These are phyloP conservation scores for Solen grandis DNA, from an alignment of 1,140 invertebrate genomes.

Conservation along the genomic window DNA sequence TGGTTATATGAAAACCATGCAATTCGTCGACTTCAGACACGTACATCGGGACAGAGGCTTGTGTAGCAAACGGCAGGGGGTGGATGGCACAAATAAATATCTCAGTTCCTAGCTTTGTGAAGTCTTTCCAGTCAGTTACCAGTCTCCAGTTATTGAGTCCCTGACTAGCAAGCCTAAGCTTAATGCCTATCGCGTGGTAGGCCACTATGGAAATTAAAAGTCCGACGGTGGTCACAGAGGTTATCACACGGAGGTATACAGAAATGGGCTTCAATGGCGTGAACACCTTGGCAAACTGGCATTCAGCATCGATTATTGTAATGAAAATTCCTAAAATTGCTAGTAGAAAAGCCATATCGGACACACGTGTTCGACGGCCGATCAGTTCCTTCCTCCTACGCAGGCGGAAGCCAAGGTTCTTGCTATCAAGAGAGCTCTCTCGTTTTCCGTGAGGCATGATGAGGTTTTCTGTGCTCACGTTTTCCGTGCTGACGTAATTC, in stretches of 20 bases:
- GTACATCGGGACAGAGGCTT: slow-evolving; percentile 61
- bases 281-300: slow-evolving; percentile 60
- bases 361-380: slow-evolving; percentile 64
- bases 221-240: slow-evolving; percentile 65
- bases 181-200: slow-evolving; percentile 69
- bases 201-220: slow-evolving; percentile 65
- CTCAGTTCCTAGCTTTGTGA: slow-evolving; percentile 65
- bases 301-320: slow-evolving; percentile 71
- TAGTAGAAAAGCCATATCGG: slow-evolving; percentile 68
- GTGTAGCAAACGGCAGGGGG: slow-evolving; percentile 67
- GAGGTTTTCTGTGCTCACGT: slow-evolving; percentile 52
- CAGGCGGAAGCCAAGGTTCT: slow-evolving; percentile 69
- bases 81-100: slow-evolving; percentile 68
- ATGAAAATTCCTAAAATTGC: slow-evolving; percentile 67
- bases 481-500: slow-evolving; percentile 65
- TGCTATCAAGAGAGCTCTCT: slow-evolving; percentile 51
- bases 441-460: slow-evolving; percentile 53
- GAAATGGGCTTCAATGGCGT: slow-evolving; percentile 51
- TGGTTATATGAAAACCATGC: slow-evolving; percentile 49
- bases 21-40: slow-evolving; percentile 53
- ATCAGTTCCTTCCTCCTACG: slow-evolving; percentile 70
- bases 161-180: slow-evolving; percentile 67
- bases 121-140: slow-evolving; percentile 64
- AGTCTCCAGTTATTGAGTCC: slow-evolving; percentile 72
- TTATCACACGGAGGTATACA: slow-evolving; percentile 63